Base-by-base conservation (phyloP, 2,888 invertebrate species). In the Caenorhabditis sp. region DNA sequence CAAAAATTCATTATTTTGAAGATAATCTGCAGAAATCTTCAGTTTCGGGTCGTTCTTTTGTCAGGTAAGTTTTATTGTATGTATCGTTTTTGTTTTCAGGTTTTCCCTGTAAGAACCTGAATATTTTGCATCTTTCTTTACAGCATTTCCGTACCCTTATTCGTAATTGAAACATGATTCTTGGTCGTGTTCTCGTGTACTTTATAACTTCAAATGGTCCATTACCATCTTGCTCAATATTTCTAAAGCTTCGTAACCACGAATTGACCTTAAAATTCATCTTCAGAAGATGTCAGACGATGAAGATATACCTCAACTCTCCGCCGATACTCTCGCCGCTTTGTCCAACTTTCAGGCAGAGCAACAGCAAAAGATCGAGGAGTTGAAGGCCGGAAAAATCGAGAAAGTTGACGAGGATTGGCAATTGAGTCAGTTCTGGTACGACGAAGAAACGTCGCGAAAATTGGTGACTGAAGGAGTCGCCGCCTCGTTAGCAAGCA, bases 361-460 rank as follows among this genome's bases (percentile, higher is more conserved):
- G 9, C 58, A 75, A 45, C 58, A 55, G 32, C 32, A 68, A 22
- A 62, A 65, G 20, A 13, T 43, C 13, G 62, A 48, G 32, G 52
- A 66, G 15, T 22, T 62, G 15, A 48, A 59, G 15, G 32, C 22
- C 22, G 74, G 66, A 50, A 65, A 37, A n/a, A 50, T 39, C 11
- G 65, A 46, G 11, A 59, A 65, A 41, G 65, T 83, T 20, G 73
- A 78, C 41, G 84, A 84, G 71, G 80, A 84, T 66, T 84, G 84
- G 84, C 84, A 83, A 30, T 35, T 65, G 46, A 65, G 65, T 89
- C 97, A 97, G 90, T 97, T 98, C 91, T 98, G 97, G 97, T 98
- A 98, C 88, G 93, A 94, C 87, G 93, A 94, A 41, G 89, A 91
- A 2, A 97, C 97, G 0, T 93, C 94, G 43, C 46, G 63, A 37